These are phyloP conservation scores for Chroicocephalus ridibundus DNA, from an alignment of 2,113 vertebrate genomes.

Conservation along the genomic window DNA sequence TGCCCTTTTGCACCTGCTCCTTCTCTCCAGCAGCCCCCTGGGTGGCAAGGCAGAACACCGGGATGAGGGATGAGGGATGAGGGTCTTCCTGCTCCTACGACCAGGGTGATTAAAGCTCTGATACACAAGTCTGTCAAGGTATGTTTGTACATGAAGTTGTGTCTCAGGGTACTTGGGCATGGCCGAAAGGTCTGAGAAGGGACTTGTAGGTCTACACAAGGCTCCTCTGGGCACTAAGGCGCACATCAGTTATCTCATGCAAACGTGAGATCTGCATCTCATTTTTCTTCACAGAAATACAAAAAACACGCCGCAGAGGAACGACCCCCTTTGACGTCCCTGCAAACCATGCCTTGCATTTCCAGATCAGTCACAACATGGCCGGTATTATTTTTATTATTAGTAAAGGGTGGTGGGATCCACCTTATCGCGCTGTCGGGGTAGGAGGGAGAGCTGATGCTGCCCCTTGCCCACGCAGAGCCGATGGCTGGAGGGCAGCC, in stretches of 20 bases:
- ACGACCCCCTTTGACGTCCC: neutral
- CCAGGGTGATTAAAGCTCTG: neutral
- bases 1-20: neutral
- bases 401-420: neutral
- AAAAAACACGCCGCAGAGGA: neutral
- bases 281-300: neutral
- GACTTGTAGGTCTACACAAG: neutral
- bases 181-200: neutral
- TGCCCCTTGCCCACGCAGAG: fast-evolving
- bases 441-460: neutral
- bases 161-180: neutral
- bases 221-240: neutral
- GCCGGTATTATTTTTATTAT: neutral
- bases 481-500: fast-evolving
- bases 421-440: neutral
- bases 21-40: fast-evolving
- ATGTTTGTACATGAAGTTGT: neutral
- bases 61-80: neutral
- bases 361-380: neutral
- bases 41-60: neutral
- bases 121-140: neutral
- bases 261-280: neutral
- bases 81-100: neutral
- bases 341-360: fast-evolving
- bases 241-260: neutral